Evolutionary conservation across 1,140 invertebrate genomes (phyloP).

Genomic region (Drosophila obscura): DNA sequence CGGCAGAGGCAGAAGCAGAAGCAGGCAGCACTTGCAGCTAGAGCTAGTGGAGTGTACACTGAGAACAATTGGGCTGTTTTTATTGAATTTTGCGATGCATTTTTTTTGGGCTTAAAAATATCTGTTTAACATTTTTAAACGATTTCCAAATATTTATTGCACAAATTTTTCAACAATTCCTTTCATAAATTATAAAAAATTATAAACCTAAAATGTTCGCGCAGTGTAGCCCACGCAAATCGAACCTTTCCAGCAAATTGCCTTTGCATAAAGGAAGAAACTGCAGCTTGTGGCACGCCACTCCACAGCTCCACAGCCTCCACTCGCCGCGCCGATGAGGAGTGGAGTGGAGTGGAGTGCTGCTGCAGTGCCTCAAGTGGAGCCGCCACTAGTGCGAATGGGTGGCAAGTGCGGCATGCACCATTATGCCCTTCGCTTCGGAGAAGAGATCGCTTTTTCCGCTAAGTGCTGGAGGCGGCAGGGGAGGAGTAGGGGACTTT

Average conservation of each 20-base stretch:
- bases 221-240: constrained; percentile 35
- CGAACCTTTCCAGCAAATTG: constrained; percentile 82
- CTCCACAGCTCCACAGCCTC: constrained; percentile 18
- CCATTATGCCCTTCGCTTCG: constrained; percentile 34
- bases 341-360: constrained; percentile 30
- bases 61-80: too few species aligned
- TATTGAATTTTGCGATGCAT: too few species aligned
- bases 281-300: constrained; percentile 33
- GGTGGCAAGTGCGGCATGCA: constrained; percentile 27
- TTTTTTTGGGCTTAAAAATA: too few species aligned
- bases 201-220: too few species aligned
- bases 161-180: too few species aligned
- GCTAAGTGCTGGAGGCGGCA: constrained; percentile 23
- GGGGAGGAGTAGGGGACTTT: constrained; percentile 3
- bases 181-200: too few species aligned
- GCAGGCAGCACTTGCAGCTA: neutral
- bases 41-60: too few species aligned
- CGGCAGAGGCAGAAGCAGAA: constrained; percentile 8
- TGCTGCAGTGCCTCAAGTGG: too few species aligned
- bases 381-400: constrained; percentile 6
- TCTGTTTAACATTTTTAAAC: too few species aligned
- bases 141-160: too few species aligned
- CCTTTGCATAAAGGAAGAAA: constrained; percentile 76
- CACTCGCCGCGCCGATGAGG: constrained; percentile 20
- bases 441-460: too few species aligned